These are phyloP conservation scores for Lasioglossum marginatum DNA, from an alignment of 2,888 invertebrate genomes.

Conservation along the genomic window DNA sequence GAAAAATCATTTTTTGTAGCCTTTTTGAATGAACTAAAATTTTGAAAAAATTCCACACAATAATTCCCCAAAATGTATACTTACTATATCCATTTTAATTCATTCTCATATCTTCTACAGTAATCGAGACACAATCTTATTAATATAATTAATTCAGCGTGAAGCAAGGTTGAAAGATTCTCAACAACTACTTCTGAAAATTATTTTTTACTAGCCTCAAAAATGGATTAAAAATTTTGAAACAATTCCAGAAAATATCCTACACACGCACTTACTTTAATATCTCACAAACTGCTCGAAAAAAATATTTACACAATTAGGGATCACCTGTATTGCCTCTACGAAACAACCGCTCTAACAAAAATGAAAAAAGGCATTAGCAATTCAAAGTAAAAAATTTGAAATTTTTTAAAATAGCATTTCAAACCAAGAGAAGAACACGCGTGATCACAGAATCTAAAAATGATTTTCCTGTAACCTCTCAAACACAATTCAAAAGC, in stretches of 20 bases:
- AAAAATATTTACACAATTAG: not conserved
- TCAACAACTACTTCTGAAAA: not conserved
- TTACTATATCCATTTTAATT: not conserved
- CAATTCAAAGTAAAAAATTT: no score
- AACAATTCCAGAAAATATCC: not conserved
- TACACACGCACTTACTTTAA: no score
- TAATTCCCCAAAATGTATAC: no score
- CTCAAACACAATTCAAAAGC: not conserved
- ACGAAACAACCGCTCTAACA: no score
- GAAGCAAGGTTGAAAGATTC: not conserved
- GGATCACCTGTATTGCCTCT: not conserved
- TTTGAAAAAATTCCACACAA: not conserved
- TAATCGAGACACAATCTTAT: not conserved
- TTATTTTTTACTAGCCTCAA: not conserved
- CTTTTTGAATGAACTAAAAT: not conserved
- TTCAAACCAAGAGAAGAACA: not conserved
- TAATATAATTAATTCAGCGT: not conserved
- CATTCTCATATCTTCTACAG: not conserved
- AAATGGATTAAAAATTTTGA: not conserved
- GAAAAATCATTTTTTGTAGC: not conserved
- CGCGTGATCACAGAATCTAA: not conserved
- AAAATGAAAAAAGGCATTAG: no score
- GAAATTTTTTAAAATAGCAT: not conserved
- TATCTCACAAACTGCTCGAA: not conserved
- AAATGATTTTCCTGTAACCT: not conserved